A percentile compares a stretch with the other conserved stretches of the same genome.
phyloP scores from a whole-genome alignment of 2,888 invertebrate genomes.

The Polymixis lichenea region DNA sequence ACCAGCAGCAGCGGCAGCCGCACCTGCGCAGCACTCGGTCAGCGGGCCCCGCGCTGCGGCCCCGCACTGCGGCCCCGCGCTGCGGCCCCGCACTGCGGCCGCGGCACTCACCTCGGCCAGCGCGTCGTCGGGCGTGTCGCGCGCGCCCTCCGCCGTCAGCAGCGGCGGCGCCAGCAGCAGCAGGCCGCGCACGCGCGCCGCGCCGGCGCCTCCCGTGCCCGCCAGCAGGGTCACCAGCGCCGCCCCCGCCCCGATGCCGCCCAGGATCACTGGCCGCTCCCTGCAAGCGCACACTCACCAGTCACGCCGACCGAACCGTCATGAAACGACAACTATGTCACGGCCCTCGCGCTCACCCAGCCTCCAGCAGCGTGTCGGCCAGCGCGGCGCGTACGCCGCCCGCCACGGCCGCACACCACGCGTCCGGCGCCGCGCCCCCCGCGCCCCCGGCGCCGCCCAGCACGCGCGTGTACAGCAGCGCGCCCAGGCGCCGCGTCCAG shows the following conservation, averaged over 20 bases:
- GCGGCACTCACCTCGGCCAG: slow-evolving; percentile 70
- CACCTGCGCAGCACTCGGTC: slow-evolving; percentile 29
- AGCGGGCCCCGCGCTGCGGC: too few relatives aligned
- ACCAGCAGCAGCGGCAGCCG: slow-evolving; percentile 82
- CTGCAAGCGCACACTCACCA: slow-evolving; percentile 5
- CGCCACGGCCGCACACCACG: slow-evolving; percentile 75
- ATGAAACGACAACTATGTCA: too few relatives aligned
- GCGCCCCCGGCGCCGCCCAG: slow-evolving; percentile 50
- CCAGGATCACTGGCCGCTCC: slow-evolving; percentile 45
- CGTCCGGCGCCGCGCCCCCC: slow-evolving; percentile 67
- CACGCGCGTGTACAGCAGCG: slow-evolving; percentile 73
- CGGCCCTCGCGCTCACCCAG: slow-evolving; percentile 69
- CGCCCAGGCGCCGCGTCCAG: slow-evolving; percentile 74
- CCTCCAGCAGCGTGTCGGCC: slow-evolving; percentile 74
- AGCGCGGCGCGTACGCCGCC: slow-evolving; percentile 72
- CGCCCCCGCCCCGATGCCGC: slow-evolving; percentile 43
- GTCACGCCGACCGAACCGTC: too few relatives aligned
- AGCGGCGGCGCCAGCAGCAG: slow-evolving; percentile 93
- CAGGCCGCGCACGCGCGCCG: slow-evolving; percentile 84
- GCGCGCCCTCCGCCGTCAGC: slow-evolving; percentile 91
- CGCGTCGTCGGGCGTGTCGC: slow-evolving; percentile 92
- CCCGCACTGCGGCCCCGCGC: not conserved
- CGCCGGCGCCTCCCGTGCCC: not conserved
- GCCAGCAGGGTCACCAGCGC: slow-evolving; percentile 44
- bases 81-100: too few relatives aligned